Conservation (phyloP, 2,888 invertebrate species). For the Agonopterix heracliana region DNA sequence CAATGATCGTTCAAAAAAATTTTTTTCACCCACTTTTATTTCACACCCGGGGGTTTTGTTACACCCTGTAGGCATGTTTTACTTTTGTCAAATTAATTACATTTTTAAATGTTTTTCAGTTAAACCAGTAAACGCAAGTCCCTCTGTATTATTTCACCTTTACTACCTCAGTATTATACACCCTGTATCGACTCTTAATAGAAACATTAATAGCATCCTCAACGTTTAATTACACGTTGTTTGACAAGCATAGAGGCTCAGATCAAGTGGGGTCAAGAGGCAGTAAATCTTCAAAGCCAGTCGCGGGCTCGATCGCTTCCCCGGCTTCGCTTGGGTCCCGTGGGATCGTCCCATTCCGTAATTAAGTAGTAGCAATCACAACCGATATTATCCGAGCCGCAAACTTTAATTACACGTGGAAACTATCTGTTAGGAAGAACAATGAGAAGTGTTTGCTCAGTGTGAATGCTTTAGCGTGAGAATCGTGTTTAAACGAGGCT, state of each 20-base stretch:
- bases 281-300: slow-evolving; percentile 50
- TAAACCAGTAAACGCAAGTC: too few relatives aligned
- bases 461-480: slow-evolving; percentile 21
- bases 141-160: too few relatives aligned
- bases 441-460: slow-evolving; percentile 22
- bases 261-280: slow-evolving; percentile 56
- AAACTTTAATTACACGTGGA: slow-evolving; percentile 57
- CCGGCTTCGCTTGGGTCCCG: not conserved
- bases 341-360: slow-evolving; percentile 28
- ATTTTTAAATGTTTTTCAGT: too few relatives aligned
- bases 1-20: too few relatives aligned
- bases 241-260: slow-evolving; percentile 17
- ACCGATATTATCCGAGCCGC: slow-evolving; percentile 47
- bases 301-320: slow-evolving; percentile 35
- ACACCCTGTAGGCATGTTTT: too few relatives aligned
- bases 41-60: too few relatives aligned
- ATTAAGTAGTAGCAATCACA: slow-evolving; percentile 60
- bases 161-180: too few relatives aligned
- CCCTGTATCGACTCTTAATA: slow-evolving; percentile 11
- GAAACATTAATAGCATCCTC: slow-evolving; percentile 26
- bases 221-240: slow-evolving; percentile 27
- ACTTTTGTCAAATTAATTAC: too few relatives aligned
- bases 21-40: too few relatives aligned
- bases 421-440: slow-evolving; percentile 32
- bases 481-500: slow-evolving; percentile 19